Percentiles rank a stretch among this genome's conserved stretches.
These are phyloP conservation scores for Xiphophorus maculatus DNA, from an alignment of 2,113 vertebrate species.

Conservation along the genomic window DNA sequence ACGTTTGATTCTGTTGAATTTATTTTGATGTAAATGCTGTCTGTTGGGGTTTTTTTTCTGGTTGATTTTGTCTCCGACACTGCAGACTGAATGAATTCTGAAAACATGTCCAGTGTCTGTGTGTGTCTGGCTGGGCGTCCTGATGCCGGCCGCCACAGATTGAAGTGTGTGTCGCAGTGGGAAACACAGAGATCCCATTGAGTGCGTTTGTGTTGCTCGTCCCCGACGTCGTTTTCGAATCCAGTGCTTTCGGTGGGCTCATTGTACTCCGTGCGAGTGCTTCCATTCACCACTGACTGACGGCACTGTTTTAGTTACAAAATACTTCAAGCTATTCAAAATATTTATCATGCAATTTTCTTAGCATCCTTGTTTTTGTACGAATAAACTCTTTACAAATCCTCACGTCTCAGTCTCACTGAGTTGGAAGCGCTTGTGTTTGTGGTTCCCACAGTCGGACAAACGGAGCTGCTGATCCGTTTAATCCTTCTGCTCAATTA, in stretches of 20 bases:
- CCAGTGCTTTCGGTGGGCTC: conserved; percentile 28
- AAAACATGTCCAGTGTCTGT: conserved; percentile 30
- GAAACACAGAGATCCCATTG: conserved; percentile 38
- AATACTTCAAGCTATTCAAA: conserved; percentile 66
- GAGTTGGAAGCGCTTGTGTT: background rate
- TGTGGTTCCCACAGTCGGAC: background rate
- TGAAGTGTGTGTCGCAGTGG: conserved; percentile 21
- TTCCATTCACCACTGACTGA: conserved; percentile 62
- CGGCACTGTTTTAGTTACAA: conserved; percentile 55
- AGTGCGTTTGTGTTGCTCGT: conserved; percentile 25
- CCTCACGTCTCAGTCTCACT: conserved; percentile 11
- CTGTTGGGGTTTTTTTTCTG: conserved; percentile 14
- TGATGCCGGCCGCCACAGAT: conserved; percentile 20
- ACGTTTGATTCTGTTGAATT: conserved; percentile 20
- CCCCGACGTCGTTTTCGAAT: conserved; percentile 38
- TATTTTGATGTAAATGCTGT: background rate
- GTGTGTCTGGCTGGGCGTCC: conserved; percentile 20
- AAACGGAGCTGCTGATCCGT: background rate
- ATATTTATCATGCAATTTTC: conserved; percentile 69
- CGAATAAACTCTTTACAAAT: conserved; percentile 68
- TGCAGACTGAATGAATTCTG: conserved; percentile 41
- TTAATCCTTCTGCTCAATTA: background rate
- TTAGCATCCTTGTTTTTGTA: conserved; percentile 61
- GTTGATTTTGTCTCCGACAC: background rate
- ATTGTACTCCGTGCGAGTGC: conserved; percentile 59